Conservation (phyloP, 2,888 invertebrate genomes). For the Coleophora flavipennella region DNA sequence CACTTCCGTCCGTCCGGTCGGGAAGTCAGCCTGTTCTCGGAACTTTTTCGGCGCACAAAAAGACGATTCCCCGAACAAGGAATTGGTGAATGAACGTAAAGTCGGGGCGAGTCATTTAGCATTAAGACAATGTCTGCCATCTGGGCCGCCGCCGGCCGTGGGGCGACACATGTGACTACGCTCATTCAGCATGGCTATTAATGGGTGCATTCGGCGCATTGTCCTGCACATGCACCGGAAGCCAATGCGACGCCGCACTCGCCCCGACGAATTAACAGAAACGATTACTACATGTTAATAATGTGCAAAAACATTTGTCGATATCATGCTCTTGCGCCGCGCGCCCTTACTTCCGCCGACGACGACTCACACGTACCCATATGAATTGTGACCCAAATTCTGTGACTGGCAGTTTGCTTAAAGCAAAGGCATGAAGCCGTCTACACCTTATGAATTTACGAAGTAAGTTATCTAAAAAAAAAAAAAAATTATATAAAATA, state of each 20-base stretch:
- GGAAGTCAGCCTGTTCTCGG: conserved; percentile 28
- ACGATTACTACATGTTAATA: conserved; percentile 29
- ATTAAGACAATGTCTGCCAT: conserved; percentile 60
- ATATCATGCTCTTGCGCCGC: no score
- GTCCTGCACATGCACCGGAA: conserved; percentile 69
- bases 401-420: no score
- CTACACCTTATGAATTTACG: no score
- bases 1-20: conserved; percentile 14
- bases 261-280: conserved; percentile 54
- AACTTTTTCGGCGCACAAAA: conserved; percentile 34
- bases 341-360: no score
- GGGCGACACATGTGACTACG: conserved; percentile 58
- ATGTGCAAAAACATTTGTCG: no score
- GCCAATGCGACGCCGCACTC: conserved; percentile 32
- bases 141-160: conserved; percentile 43
- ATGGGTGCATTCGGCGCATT: conserved; percentile 65
- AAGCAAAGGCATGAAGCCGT: no score
- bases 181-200: conserved; percentile 66
- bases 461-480: no score
- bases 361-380: no score
- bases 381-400: no score
- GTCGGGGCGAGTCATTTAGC: conserved; percentile 39
- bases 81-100: conserved; percentile 55
- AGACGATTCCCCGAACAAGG: conserved; percentile 48
- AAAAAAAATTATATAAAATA: no score